A percentile compares a stretch with the other conserved stretches of the same genome.
These are phyloP conservation scores for Neoarius graeffei DNA, from an alignment of 2,113 vertebrate genomes.

Conservation along the genomic window DNA sequence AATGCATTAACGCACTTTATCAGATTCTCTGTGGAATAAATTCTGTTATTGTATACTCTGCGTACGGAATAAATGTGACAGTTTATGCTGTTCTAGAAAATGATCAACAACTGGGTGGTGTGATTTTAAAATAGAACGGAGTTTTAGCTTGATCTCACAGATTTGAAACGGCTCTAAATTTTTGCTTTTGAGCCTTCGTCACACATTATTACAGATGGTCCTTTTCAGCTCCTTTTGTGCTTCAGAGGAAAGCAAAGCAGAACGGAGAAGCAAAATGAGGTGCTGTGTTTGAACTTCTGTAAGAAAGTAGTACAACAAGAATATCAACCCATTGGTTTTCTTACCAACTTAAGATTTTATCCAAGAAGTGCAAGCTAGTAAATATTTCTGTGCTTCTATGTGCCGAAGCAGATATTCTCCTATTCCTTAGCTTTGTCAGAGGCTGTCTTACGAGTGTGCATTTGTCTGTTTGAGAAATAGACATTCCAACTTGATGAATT, in stretches of 20 bases:
- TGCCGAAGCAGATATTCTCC: not conserved
- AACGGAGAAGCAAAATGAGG: constrained; percentile 48
- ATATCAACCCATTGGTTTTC: constrained; percentile 31
- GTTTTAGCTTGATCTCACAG: constrained; percentile 31
- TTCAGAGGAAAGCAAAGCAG: constrained; percentile 13
- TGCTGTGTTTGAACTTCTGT: constrained; percentile 32
- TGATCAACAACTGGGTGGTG: not conserved
- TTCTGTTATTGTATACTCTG: not conserved
- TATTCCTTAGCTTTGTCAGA: not conserved
- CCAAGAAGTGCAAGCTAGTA: constrained; percentile 33
- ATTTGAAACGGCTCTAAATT: constrained; percentile 54
- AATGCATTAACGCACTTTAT: not conserved
- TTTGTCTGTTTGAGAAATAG: not conserved
- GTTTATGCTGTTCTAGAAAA: not conserved
- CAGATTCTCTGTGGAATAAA: not conserved
- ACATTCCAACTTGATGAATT: not conserved
- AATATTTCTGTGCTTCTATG: not conserved
- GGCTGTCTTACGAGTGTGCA: not conserved
- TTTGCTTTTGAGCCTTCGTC: constrained; percentile 55
- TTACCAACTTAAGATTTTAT: constrained; percentile 2
- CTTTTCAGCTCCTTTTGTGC: constrained; percentile 55
- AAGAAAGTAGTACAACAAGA: constrained; percentile 25
- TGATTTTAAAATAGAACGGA: not conserved
- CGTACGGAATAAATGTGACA: not conserved
- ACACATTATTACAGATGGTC: constrained; percentile 49